Evolutionary conservation across 2,797 vertebrate genomes (phyloP).

Genomic region (Coregonus sp.): DNA sequence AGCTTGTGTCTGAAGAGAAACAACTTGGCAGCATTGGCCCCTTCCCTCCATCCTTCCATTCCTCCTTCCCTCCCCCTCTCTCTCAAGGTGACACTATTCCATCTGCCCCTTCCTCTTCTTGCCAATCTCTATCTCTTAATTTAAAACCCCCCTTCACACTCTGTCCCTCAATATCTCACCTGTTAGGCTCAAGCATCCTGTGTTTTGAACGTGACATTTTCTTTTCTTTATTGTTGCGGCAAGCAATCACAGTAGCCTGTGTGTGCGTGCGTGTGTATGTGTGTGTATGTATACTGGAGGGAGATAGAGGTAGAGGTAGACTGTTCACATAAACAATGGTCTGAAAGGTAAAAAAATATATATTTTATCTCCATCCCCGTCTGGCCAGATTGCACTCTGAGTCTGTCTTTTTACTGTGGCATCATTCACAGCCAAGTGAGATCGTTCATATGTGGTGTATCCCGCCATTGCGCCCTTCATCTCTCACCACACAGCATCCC

Average conservation of each 20-base stretch:
- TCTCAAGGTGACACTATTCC: conserved; percentile 76
- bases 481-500: conserved; percentile 44
- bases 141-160: neutral
- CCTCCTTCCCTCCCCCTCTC: conserved; percentile 36
- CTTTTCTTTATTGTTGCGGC: conserved; percentile 23
- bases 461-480: conserved; percentile 36
- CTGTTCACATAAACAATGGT: neutral
- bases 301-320: neutral
- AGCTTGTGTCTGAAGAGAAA: conserved; percentile 55
- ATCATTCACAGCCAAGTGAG: conserved; percentile 4
- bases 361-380: neutral
- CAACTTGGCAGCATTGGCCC: conserved; percentile 50
- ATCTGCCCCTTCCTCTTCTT: conserved; percentile 66
- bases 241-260: conserved; percentile 12
- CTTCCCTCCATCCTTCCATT: conserved; percentile 28
- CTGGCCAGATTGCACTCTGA: neutral
- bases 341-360: neutral
- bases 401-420: conserved; percentile 17
- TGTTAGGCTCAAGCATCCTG: conserved; percentile 31
- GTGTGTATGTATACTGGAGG: neutral
- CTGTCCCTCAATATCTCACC: conserved; percentile 28
- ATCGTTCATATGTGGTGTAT: conserved; percentile 8
- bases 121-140: conserved; percentile 48
- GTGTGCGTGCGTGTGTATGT: conserved; percentile 11
- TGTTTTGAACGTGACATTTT: conserved; percentile 39